A percentile compares a stretch with the other conserved stretches of the same genome.
These are phyloP conservation scores for Brachionichthys hirsutus DNA, from an alignment of 2,113 vertebrate genomes.

Conservation along the genomic window DNA sequence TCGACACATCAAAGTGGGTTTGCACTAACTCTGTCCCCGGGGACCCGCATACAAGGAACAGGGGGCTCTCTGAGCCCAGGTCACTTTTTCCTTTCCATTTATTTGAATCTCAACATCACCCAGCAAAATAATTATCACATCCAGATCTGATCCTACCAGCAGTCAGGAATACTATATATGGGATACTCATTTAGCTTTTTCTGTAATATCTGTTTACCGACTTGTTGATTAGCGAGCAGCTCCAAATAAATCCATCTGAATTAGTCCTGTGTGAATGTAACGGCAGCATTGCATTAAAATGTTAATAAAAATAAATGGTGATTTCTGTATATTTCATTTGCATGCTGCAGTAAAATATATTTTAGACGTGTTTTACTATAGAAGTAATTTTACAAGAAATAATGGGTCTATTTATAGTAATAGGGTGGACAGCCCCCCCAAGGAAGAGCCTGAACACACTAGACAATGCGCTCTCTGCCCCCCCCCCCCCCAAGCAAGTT, in stretches of 20 bases:
- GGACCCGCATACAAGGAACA: constrained; percentile 58
- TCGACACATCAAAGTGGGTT: constrained; percentile 49
- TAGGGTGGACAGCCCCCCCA: constrained; percentile 33
- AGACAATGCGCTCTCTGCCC: constrained; percentile 25
- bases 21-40: constrained; percentile 47
- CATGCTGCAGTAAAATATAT: constrained; percentile 7
- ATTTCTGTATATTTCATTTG: constrained; percentile 33
- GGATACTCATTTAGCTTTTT: constrained; percentile 28
- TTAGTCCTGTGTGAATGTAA: constrained; percentile 20
- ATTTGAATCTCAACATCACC: constrained; percentile 30
- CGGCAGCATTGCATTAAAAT: background rate
- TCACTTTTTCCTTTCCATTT: constrained; percentile 31
- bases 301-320: background rate
- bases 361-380: constrained; percentile 29
- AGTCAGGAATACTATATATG: constrained; percentile 19
- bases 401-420: constrained; percentile 57
- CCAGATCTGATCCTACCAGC: constrained; percentile 58
- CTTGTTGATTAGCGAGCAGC: constrained; percentile 56
- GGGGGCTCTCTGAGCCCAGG: constrained; percentile 36
- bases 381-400: constrained; percentile 36
- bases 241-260: constrained; percentile 39
- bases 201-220: constrained; percentile 39
- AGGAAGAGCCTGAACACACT: constrained; percentile 34
- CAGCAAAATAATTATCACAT: constrained; percentile 72
- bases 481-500: constrained; percentile 32